Evolutionary conservation across 2,797 vertebrate genomes (phyloP), one percentile per base, ranked within the genome.

Genomic region (Pteronotus mesoamericanus): DNA sequence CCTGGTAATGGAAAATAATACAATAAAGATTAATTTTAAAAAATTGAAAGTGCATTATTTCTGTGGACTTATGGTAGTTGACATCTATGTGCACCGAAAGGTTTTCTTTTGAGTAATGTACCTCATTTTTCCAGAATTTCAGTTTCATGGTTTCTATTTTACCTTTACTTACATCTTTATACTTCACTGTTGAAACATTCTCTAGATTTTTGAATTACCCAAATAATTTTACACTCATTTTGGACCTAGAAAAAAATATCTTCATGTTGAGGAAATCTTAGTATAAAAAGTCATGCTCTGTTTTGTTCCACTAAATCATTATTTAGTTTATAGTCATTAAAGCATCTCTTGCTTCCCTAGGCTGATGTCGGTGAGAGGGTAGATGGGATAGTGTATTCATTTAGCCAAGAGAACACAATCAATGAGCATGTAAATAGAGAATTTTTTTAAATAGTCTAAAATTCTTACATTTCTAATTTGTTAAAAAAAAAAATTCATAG

Each of bases 151-250:
- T 6, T 44, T 85, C 74, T 77, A 51, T 68, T 92, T 95, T 92
- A 78, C 9, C 19, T 61, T 91, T 29, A 42, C n/a, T 39, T 69
- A 48, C 9, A 32, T 3, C 7, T 6, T 86, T 42, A 46, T 82
- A 69, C 64, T 89, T 66, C 6, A 85, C 72, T 92, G 19, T 53
- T 66, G n/a, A 83, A 87, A 86, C 32, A 53, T 6, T 46, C 11
- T 15, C 16, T 53, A 34, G 74, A 64, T 51, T 69, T 89, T 85
- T 57, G 11, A 78, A 42, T 72, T 90, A 22, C 4, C 44, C 21
- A 83, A 57, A 94, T 89, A 94, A 82, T 86, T 91, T 86, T 32
- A 39, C 26, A 69, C 66, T 80, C 79, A 89, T 84, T 95, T 90
- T 94, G 19, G 39, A 66, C 18, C 14, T 83, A 78, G n/a, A 44